Percentiles rank a stretch among this genome's conserved stretches.
Evolutionary conservation across 2,113 vertebrate species (phyloP).

Genomic region (Columba livia): DNA sequence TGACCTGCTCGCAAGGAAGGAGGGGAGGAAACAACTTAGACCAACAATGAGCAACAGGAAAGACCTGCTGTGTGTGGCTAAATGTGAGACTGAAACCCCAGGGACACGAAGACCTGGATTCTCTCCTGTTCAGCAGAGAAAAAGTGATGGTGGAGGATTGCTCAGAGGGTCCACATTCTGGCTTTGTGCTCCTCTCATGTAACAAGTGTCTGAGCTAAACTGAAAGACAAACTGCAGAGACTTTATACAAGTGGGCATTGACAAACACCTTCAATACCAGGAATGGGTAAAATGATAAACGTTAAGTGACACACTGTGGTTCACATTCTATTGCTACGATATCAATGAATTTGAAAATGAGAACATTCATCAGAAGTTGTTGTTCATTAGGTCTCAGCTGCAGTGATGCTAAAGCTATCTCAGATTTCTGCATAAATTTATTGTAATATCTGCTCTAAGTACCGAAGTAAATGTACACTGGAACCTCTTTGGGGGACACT

Average conservation of each 20-base stretch:
- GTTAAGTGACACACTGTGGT: fast-evolving
- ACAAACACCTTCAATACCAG: background rate
- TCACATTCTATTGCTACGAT: background rate
- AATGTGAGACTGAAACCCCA: background rate
- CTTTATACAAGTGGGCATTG: background rate
- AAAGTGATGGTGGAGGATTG: background rate
- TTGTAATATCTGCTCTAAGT: background rate
- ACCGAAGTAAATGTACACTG: background rate
- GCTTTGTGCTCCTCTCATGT: background rate
- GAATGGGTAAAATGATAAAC: background rate
- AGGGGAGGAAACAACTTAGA: background rate
- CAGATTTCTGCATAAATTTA: background rate
- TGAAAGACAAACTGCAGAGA: background rate
- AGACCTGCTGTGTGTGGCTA: background rate
- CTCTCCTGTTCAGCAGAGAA: background rate
- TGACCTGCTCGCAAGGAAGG: background rate
- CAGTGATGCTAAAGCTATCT: background rate
- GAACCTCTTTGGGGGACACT: background rate
- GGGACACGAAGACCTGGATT: background rate
- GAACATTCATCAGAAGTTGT: background rate
- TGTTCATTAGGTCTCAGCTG: background rate
- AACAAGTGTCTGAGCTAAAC: background rate
- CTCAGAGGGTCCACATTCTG: background rate
- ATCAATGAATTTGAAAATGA: background rate
- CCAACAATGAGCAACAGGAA: background rate